Evolutionary conservation across 2,888 invertebrate species (phyloP), one percentile per base, ranked within the genome.

Genomic region (Eucera pruinosa): DNA sequence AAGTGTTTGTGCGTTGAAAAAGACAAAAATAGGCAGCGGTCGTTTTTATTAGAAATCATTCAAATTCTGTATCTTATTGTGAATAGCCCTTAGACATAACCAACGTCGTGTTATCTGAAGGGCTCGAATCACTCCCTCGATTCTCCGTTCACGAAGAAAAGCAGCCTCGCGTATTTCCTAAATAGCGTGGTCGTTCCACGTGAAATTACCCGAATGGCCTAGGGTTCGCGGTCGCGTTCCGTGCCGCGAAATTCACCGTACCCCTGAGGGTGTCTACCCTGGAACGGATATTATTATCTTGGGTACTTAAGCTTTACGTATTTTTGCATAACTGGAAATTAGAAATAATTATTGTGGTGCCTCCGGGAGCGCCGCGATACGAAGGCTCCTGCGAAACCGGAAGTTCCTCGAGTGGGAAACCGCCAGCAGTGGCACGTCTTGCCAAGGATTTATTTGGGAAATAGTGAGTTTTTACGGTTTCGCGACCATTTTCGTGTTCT

Each of bases 301-400:
- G 69, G 78, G 84, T 89, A 80, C 87, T 89, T 87, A 85, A 86
- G 87, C 83, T 86, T 86, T 84, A 85, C 85, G 86, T 86, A 90
- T 89, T 90, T 89, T 89, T 89, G 86, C 89, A 87, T 89, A 87
- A 88, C 86, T 84, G 82, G 89, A 87, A 90, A 89, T 90, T 89
- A 89, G 86, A 89, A 90, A 84, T 90, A 90, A 89, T 88, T 90
- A 83, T 85, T 85, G 87, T 89, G 85, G 83, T 81, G 79, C 89
- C 84, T 84, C 50, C 39, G 88, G 86, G 87, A 84, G 45, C 57
- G 30, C 23, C 36, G 48, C 55, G 58, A 70, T 57, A 66, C 18
- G 48, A 25, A 33, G 20, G 36, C 54, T 58, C 36, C 41, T 23
- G 52, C 43, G 45, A 58, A 30, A 43, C 43, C 27, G 23, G 55